phyloP scores from a whole-genome alignment of 1,140 invertebrate genomes.

The Drosophila tristis region DNA sequence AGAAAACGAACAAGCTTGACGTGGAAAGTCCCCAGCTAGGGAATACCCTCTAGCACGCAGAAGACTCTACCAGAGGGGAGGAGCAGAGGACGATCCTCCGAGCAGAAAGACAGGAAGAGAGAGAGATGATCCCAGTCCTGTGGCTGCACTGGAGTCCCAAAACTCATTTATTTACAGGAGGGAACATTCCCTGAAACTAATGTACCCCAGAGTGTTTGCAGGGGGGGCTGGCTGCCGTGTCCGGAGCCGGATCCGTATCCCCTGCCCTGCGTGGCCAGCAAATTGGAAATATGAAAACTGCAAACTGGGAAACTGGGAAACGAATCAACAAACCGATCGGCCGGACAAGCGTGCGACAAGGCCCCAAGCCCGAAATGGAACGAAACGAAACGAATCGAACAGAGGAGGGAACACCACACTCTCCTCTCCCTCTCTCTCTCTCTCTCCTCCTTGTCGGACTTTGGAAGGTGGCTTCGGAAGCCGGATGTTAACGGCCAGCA shows the following conservation, averaged over 20 bases:
- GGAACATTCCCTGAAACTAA: too few relatives aligned
- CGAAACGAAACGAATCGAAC: constrained; percentile 1
- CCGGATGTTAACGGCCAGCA: constrained; percentile 66
- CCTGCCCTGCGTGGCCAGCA: constrained; percentile 10
- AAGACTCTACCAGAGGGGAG: too few relatives aligned
- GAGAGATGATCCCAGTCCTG: too few relatives aligned
- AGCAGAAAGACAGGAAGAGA: too few relatives aligned
- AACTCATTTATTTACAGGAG: too few relatives aligned
- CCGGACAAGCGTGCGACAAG: constrained; percentile 3
- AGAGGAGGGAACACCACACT: background rate
- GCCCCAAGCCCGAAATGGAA: background rate
- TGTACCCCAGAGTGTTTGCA: too few relatives aligned
- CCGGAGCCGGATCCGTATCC: too few relatives aligned
- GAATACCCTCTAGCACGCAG: background rate
- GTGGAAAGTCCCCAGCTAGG: background rate
- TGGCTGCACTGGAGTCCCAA: too few relatives aligned
- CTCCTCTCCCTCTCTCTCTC: too few relatives aligned
- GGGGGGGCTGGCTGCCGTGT: too few relatives aligned
- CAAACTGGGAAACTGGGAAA: constrained; percentile 31
- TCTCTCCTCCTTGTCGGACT: too few relatives aligned
- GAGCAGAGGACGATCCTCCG: too few relatives aligned
- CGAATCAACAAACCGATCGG: constrained; percentile 56
- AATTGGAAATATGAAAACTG: constrained; percentile 68
- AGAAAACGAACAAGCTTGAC: background rate
- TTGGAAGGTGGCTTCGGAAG: constrained; percentile 52